Evolutionary conservation across 2,888 invertebrate species (phyloP), one percentile per base, ranked within the genome.

Genomic region (Synanthedon myopaeformis): DNA sequence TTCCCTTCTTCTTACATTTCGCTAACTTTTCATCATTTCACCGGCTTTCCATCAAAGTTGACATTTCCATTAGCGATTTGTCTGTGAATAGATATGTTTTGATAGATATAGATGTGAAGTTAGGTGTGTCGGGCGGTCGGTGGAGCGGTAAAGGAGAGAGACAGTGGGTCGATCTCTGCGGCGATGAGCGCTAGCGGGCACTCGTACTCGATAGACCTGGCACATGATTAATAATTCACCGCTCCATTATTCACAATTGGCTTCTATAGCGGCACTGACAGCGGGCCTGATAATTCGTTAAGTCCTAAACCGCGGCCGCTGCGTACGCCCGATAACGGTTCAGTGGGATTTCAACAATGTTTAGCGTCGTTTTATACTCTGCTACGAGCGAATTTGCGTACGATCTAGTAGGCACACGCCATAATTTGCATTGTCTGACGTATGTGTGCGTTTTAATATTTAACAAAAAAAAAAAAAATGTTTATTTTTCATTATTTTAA

Each of bases 171-270:
- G 23, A 23, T 23, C 23, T 23, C 23, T 23, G 23, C 59, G 55
- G 59, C 57, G 58, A 59, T 58, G 56, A 54, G 51, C 57, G 51
- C 51, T n/a, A 28, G 8, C 49, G 49, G 49, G 17, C 17, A 53
- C 52, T 52, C 53, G 53, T 52, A 51, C 51, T 52, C 57, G 57
- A 56, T 57, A 56, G 58, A 56, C 56, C 54, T 49, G 49, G 56
- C 61, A 56, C 62, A 63, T 65, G 74, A 73, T 76, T 74, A 75
- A 74, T 74, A 76, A 76, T 76, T 76, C 73, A 66, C 63, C 63
- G 64, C 61, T 65, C 77, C 75, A 79, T 81, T 78, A 79, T 79
- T 81, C 79, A 77, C 80, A 81, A 82, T 79, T 79, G 82, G 78
- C 76, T 76, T 74, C 74, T 69, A 76, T 70, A 69, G 73, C 75